Base-by-base conservation (phyloP, 2,888 invertebrate genomes). In the Notocelia uddmanniana region DNA sequence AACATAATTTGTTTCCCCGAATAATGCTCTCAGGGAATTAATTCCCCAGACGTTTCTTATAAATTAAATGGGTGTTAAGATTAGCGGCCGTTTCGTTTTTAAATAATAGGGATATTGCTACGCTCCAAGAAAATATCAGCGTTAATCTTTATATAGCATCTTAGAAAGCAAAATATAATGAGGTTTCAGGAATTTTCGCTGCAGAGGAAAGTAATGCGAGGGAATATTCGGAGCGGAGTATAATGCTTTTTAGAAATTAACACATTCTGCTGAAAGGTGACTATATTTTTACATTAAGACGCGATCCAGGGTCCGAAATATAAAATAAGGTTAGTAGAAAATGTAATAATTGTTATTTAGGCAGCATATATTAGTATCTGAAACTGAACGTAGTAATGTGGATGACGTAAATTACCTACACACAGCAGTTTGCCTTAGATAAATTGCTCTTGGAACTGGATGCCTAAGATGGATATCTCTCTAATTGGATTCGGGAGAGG, bases 401-500 rank as follows among this genome's bases (percentile, higher is more conserved):
- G 34, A 34, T 34, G 15, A 62, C 71, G 60, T 72, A 68, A 72
- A 72, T 72, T 68, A 64, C 69, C 19, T 52, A 69, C 62, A 73
- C 69, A 68, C 58, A 41, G 55, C 68, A 73, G 71, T 74, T 68
- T 66, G 68, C 52, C 67, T 54, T 37, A 73, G 73, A 71, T 68
- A 68, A 75, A 76, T 76, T 74, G 75, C 71, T 66, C 59, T 57
- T 72, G 67, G 60, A 67, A 74, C 52, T 74, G 70, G 73, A 62
- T 69, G 69, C 67, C 62, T 73, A 67, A 73, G 73, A 74, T 74
- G 67, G 74, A 73, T 74, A 73, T 70, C 73, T 68, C 69, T 82
- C 75, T 84, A 85, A 86, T 86, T 85, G 84, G 81, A 85, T 86
- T 85, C 80, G 74, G 83, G 82, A 81, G 82, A 81, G 79, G 73